Evolutionary conservation across 2,113 vertebrate genomes (phyloP).

Genomic region (Campylorhamphus procurvoides): DNA sequence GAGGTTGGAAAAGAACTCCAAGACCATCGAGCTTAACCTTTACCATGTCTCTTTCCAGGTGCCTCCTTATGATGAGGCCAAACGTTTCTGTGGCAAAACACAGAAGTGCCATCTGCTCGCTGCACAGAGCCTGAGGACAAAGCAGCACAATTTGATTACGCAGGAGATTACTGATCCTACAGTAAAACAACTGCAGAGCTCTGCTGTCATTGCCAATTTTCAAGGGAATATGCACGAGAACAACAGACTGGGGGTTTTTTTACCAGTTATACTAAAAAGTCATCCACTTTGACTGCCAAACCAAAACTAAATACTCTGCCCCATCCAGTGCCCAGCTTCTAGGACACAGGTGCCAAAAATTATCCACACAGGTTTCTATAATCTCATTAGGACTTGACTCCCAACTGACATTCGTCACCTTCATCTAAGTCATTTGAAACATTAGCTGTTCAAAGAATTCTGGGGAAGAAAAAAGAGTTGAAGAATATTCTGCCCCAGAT

Average conservation of each 20-base stretch:
- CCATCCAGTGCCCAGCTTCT: neutral
- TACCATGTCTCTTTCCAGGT: neutral
- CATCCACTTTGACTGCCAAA: neutral
- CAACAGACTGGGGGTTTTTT: neutral
- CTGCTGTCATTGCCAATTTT: neutral
- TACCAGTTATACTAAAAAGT: neutral
- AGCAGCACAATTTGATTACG: neutral
- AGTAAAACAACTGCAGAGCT: neutral
- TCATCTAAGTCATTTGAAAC: neutral
- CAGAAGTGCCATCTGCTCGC: slow-evolving; percentile 7
- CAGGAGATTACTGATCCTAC: neutral
- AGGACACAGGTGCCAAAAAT: neutral
- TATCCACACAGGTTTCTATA: neutral
- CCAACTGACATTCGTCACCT: neutral
- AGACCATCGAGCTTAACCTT: neutral
- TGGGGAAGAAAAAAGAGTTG: neutral
- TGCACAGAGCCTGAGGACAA: neutral
- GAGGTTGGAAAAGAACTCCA: neutral
- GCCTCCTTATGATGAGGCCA: neutral
- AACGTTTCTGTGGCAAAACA: neutral
- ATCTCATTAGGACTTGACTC: neutral
- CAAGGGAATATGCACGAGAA: neutral
- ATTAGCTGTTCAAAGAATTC: neutral
- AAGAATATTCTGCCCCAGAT: neutral
- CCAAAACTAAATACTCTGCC: neutral